Conservation (phyloP, 2,888 invertebrate genomes). For the Archaeoteleia sp. region DNA sequence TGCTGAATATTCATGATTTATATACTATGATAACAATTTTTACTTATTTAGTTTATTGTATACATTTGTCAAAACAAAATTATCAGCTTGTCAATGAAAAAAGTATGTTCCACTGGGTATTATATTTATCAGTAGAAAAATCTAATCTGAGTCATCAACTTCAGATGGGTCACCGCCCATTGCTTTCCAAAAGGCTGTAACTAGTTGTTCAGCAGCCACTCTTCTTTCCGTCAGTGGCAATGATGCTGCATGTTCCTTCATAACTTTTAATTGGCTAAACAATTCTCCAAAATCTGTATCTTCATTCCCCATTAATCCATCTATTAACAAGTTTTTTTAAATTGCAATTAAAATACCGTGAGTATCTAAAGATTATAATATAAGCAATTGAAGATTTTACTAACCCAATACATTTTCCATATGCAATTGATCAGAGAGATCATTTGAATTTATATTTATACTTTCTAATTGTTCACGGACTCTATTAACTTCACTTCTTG, state of each 20-base stretch:
- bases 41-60: too few relatives aligned
- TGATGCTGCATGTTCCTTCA: slow-evolving; percentile 81
- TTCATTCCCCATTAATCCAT: slow-evolving; percentile 71
- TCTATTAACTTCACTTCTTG: slow-evolving; percentile 57
- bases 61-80: too few relatives aligned
- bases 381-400: slow-evolving; percentile 23
- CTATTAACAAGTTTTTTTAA: too few relatives aligned
- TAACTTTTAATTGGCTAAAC: slow-evolving; percentile 80
- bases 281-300: slow-evolving; percentile 79
- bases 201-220: slow-evolving; percentile 83
- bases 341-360: slow-evolving; percentile 7
- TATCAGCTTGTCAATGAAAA: too few relatives aligned
- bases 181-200: slow-evolving; percentile 84
- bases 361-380: slow-evolving; percentile 2
- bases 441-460: slow-evolving; percentile 58
- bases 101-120: too few relatives aligned
- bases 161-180: slow-evolving; percentile 85
- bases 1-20: too few relatives aligned
- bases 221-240: slow-evolving; percentile 80
- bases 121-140: too few relatives aligned
- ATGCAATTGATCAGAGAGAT: slow-evolving; percentile 61
- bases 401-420: slow-evolving; percentile 69
- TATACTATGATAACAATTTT: too few relatives aligned
- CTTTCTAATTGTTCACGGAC: slow-evolving; percentile 68
- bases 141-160: slow-evolving; percentile 75